A percentile compares a stretch with the other conserved stretches of the same genome.
These are phyloP conservation scores for Watsonalla cultraria DNA, from an alignment of 2,888 invertebrate genomes.

Conservation along the genomic window DNA sequence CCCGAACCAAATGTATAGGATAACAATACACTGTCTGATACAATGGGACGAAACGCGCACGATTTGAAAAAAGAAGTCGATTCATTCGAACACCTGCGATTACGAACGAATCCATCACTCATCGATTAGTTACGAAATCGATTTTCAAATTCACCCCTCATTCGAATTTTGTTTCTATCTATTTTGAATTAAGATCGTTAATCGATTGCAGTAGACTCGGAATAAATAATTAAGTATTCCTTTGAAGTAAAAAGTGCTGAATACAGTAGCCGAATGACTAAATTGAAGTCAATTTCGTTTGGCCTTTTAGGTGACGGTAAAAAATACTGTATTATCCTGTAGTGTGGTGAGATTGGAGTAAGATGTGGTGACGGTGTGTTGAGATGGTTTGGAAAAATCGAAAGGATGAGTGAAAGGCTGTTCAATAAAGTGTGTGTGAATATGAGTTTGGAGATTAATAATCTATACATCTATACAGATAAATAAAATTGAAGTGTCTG, in stretches of 20 bases:
- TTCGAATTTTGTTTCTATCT: slow-evolving; percentile 11
- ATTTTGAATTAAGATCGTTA: slow-evolving; percentile 3
- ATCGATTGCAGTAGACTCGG: neutral
- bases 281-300: slow-evolving; percentile 24
- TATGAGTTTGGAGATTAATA: no score
- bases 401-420: no score
- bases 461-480: no score
- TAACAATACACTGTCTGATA: slow-evolving; percentile 40
- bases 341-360: no score
- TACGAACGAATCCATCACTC: slow-evolving; percentile 62
- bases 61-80: slow-evolving; percentile 51
- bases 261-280: slow-evolving; percentile 25
- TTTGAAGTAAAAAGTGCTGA: slow-evolving; percentile 31
- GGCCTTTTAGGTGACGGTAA: slow-evolving; percentile 22
- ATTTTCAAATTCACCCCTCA: slow-evolving; percentile 1
- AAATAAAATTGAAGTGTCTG: no score
- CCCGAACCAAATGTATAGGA: slow-evolving; percentile 17
- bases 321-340: slow-evolving; percentile 11
- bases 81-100: slow-evolving; percentile 74
- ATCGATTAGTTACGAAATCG: slow-evolving; percentile 58
- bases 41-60: slow-evolving; percentile 36
- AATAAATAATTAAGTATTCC: slow-evolving; percentile 15
- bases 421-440: no score
- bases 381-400: no score
- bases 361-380: no score